Evolutionary conservation across 2,888 invertebrate species (phyloP), one percentile per base, ranked within the genome.

Genomic region (Diarsia mendica): DNA sequence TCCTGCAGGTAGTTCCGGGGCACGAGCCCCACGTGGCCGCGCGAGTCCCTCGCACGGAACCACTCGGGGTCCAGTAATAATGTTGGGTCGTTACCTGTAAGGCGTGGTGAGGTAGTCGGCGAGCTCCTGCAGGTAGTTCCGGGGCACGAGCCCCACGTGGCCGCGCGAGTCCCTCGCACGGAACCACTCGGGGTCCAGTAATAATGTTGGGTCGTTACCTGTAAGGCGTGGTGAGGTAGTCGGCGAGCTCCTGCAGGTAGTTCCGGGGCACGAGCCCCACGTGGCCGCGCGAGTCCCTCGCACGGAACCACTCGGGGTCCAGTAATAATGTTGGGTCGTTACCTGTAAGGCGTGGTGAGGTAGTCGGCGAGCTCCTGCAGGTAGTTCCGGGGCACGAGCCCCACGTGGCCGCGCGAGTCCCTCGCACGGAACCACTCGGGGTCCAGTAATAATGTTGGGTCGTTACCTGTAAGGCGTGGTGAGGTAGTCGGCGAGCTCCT

Each of bases 11-110:
- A 99, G 97, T 99, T 99, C 86, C 99, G 97, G 60, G 99, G 99
- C 90, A 99, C 99, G 89, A 99, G 97, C 72, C 99, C 99, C 81
- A 98, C 97, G 95, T 98, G 98, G 10, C 99, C 99, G 93, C 98
- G 98, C 73, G 98, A 97, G 96, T 99, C 99, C 67, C 99, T 97
- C 73, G 99, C 99, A 92, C 98, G 98, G 97, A 98, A 99, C 99
- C 99, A 99, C 97, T 99, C 99, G 13, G 99, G 99, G 97, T 99
- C 99, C n/a, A n/a, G n/a, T n/a, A n/a, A n/a, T n/a, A n/a, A n/a
- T n/a, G n/a, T n/a, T n/a, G n/a, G n/a, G n/a, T 49, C 3, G 11
- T 23, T 33, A 98, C 92, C 98, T 97, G 95, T 98, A 98, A 71
- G 98, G 98, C 93, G 98, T 98, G 86, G 98, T 98, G 92, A 99